A percentile compares a stretch with the other conserved stretches of the same genome.
phyloP scores from a whole-genome alignment of 2,888 invertebrate genomes.

The Masnerella sp. region DNA sequence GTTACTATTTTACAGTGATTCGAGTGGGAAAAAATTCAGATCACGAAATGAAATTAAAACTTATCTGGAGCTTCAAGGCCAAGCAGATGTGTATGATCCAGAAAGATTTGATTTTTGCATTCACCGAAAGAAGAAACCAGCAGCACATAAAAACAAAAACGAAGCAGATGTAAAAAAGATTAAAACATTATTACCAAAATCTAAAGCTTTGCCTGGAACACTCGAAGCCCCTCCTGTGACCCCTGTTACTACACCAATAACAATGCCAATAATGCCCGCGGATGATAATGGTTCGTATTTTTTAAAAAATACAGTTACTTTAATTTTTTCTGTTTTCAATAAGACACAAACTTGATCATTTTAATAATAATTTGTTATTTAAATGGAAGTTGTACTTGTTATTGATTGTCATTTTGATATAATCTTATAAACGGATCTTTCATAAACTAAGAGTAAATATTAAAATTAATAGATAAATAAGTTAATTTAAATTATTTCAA shows the following conservation, averaged over 20 bases:
- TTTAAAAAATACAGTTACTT: too few relatives aligned
- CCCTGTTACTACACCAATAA: constrained; percentile 33
- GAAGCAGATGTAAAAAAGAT: constrained; percentile 70
- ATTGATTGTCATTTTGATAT: too few relatives aligned
- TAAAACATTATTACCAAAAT: constrained; percentile 74
- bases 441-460: too few relatives aligned
- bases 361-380: too few relatives aligned
- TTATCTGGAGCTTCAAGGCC: constrained; percentile 77
- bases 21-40: constrained; percentile 82
- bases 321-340: too few relatives aligned
- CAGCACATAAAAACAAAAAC: constrained; percentile 60
- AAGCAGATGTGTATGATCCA: constrained; percentile 78
- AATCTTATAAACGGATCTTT: too few relatives aligned
- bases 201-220: constrained; percentile 64
- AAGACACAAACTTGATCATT: too few relatives aligned
- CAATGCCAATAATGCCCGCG: constrained; percentile 63
- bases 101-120: constrained; percentile 82
- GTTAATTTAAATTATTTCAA: too few relatives aligned
- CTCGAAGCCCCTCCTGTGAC: constrained; percentile 49
- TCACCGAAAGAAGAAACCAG: constrained; percentile 77
- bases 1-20: constrained; percentile 78
- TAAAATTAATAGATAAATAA: too few relatives aligned
- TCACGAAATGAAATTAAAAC: constrained; percentile 80
- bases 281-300: constrained; percentile 71
- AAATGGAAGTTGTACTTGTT: too few relatives aligned